A percentile compares a stretch with the other conserved stretches of the same genome.
Conservation (phyloP, 2,113 vertebrate genomes). For the Festucalex cinctus region DNA sequence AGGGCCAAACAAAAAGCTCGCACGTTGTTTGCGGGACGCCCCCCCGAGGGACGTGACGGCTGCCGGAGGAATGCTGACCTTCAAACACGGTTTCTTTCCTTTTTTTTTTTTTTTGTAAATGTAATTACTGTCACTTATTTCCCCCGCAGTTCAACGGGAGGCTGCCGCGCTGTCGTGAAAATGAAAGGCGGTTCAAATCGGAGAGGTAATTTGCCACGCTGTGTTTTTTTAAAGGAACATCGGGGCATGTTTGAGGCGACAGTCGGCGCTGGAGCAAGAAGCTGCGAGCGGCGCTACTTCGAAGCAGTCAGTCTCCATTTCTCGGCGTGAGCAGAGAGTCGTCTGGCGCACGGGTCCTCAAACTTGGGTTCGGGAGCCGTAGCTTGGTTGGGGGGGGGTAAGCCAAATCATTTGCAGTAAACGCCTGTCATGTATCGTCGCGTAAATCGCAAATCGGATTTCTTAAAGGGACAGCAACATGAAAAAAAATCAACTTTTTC, state of each 20-base stretch:
- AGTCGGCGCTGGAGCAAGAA: slow-evolving; percentile 43
- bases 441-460: too few relatives aligned
- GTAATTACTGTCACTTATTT: slow-evolving; percentile 32
- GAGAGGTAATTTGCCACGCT: slow-evolving; percentile 53
- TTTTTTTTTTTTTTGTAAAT: not conserved
- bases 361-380: not conserved
- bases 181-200: slow-evolving; percentile 18
- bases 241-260: slow-evolving; percentile 40
- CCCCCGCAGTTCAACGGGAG: slow-evolving; percentile 14
- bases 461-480: too few relatives aligned
- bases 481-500: too few relatives aligned
- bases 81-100: slow-evolving; percentile 42
- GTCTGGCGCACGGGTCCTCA: slow-evolving; percentile 14
- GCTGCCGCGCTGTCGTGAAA: slow-evolving; percentile 28
- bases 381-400: not conserved
- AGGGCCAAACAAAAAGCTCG: slow-evolving; percentile 45
- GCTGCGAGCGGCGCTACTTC: slow-evolving; percentile 40
- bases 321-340: slow-evolving; percentile 33
- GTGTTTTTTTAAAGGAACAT: slow-evolving; percentile 56
- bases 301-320: slow-evolving; percentile 54
- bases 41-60: slow-evolving; percentile 44
- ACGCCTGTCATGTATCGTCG: not conserved
- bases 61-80: slow-evolving; percentile 52
- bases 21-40: slow-evolving; percentile 49
- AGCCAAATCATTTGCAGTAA: not conserved